Conservation (phyloP, 2,113 vertebrate species). For the Hemiscyllium ocellatum region DNA sequence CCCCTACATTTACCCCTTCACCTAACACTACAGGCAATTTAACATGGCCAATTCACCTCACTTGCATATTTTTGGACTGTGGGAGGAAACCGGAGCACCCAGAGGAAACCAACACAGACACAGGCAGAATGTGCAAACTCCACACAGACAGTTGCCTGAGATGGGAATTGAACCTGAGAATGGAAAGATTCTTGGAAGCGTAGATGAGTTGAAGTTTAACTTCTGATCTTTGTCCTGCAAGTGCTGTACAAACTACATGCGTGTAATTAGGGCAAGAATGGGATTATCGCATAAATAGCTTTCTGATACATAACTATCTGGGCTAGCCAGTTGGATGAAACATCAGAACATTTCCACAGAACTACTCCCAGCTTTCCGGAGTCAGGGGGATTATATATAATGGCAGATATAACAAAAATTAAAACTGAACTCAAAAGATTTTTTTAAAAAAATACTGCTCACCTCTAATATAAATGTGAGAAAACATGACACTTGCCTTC, state of each 20-base stretch:
- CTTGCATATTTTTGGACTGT: too few relatives aligned
- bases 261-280: neutral
- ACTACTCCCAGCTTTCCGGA: neutral
- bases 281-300: neutral
- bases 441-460: neutral
- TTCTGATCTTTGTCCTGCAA: neutral
- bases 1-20: too few relatives aligned
- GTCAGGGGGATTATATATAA: neutral
- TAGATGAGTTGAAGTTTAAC: neutral
- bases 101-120: too few relatives aligned
- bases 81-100: too few relatives aligned
- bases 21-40: too few relatives aligned
- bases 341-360: neutral
- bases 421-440: neutral
- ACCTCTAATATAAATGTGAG: neutral
- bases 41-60: too few relatives aligned
- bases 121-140: too few relatives aligned
- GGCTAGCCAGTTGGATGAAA: neutral
- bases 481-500: constrained; percentile 66
- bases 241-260: neutral
- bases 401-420: constrained; percentile 46
- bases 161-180: too few relatives aligned
- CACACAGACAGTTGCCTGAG: too few relatives aligned
- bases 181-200: too few relatives aligned
- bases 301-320: neutral